A percentile compares a stretch with the other conserved stretches of the same genome.
phyloP scores from a whole-genome alignment of 2,888 invertebrate species.

The Keiferia lycopersicella region DNA sequence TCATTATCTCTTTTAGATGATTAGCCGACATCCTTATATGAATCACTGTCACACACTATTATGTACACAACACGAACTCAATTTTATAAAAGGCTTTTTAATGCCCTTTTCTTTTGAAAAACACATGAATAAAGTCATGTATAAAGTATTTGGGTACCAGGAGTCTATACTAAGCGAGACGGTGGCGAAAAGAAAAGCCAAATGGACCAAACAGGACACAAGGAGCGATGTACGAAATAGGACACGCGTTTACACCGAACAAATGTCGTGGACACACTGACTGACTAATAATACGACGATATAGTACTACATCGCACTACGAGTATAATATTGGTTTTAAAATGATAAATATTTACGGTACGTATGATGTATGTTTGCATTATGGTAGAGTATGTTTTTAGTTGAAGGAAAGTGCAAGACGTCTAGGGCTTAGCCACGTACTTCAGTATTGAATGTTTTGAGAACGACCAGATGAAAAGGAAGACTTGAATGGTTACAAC shows the following conservation, averaged over 20 bases:
- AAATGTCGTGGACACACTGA: constrained; percentile 12
- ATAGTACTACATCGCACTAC: neutral
- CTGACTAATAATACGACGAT: neutral
- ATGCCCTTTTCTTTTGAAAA: neutral
- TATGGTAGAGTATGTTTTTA: neutral
- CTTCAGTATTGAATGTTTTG: neutral
- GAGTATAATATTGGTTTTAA: neutral
- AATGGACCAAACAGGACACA: neutral
- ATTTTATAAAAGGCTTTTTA: neutral
- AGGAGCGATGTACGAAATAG: neutral
- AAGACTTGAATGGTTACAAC: neutral
- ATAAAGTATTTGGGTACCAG: neutral
- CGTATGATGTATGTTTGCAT: constrained; percentile 32
- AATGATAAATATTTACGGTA: constrained; percentile 18
- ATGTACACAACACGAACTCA: neutral
- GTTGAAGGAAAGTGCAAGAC: neutral
- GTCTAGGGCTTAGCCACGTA: neutral
- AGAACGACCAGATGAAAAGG: neutral
- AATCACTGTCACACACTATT: constrained; percentile 1
- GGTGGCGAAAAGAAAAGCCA: neutral
- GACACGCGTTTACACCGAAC: constrained; percentile 4
- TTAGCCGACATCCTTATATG: constrained; percentile 6
- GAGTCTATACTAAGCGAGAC: neutral
- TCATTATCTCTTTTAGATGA: neutral
- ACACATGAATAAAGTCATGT: too few species aligned